These are phyloP conservation scores for Nysson spinosus DNA, from an alignment of 2,888 invertebrate species.

Conservation along the genomic window DNA sequence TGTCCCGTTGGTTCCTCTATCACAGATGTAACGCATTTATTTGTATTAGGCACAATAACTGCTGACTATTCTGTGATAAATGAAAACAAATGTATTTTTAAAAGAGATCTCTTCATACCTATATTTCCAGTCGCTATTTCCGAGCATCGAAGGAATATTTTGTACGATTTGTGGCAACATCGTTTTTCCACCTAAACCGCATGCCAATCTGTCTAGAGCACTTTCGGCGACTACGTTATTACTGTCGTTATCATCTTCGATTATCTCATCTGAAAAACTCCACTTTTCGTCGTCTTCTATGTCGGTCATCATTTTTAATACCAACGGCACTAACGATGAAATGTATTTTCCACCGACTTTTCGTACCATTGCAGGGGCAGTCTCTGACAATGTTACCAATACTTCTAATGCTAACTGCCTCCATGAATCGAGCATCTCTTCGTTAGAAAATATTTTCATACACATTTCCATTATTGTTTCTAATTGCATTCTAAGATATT, in stretches of 20 bases:
- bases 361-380: conserved; percentile 97
- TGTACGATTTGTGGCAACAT: conserved; percentile 93
- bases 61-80: conserved; percentile 68
- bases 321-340: conserved; percentile 87
- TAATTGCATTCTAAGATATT: conserved; percentile 92
- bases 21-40: conserved; percentile 71
- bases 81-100: not conserved
- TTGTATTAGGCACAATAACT: conserved; percentile 52
- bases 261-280: conserved; percentile 90
- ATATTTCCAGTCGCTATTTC: conserved; percentile 89
- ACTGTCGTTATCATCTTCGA: conserved; percentile 96
- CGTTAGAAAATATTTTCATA: conserved; percentile 83
- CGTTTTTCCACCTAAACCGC: conserved; percentile 95
- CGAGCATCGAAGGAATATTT: conserved; percentile 92
- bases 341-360: conserved; percentile 93
- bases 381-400: conserved; percentile 92
- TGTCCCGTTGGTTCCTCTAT: conserved; percentile 60
- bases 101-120: conserved; percentile 74
- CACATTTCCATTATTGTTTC: conserved; percentile 92
- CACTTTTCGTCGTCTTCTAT: conserved; percentile 95
- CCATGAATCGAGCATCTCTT: conserved; percentile 87
- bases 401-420: conserved; percentile 95
- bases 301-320: conserved; percentile 96
- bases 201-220: conserved; percentile 97
- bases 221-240: conserved; percentile 98